Percentiles rank a stretch among this genome's conserved stretches.
Evolutionary conservation across 2,113 vertebrate species (phyloP).

Genomic region (Anguilla rostrata): DNA sequence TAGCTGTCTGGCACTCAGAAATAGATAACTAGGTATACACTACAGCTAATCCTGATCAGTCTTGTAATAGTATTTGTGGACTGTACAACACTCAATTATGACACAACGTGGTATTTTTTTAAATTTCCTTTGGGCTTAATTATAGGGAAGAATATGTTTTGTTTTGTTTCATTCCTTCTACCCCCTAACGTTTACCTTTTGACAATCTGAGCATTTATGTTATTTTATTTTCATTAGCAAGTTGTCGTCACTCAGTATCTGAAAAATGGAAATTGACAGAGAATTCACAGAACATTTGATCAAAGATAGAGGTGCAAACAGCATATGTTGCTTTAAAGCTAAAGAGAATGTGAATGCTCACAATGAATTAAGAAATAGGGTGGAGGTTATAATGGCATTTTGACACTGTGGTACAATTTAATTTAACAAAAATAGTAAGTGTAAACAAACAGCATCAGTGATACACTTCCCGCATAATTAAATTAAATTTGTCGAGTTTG

Average conservation of each 20-base stretch:
- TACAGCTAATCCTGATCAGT: constrained; percentile 79
- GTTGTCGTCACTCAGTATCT: constrained; percentile 24
- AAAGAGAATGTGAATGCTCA: constrained; percentile 70
- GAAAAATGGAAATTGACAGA: constrained; percentile 62
- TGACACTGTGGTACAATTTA: not conserved
- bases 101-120: constrained; percentile 77
- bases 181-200: constrained; percentile 41
- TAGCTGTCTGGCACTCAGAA: constrained; percentile 76
- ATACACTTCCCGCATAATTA: not conserved
- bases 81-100: constrained; percentile 77
- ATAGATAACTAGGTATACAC: constrained; percentile 83
- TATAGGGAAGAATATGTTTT: constrained; percentile 70
- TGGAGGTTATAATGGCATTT: not conserved
- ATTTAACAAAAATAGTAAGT: not conserved
- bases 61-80: constrained; percentile 82
- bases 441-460: constrained; percentile 2
- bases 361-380: constrained; percentile 49
- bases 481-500: not conserved
- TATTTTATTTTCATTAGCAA: constrained; percentile 33
- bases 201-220: constrained; percentile 48
- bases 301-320: constrained; percentile 68
- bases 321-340: constrained; percentile 68
- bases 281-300: constrained; percentile 60
- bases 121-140: constrained; percentile 75
- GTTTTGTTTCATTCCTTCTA: constrained; percentile 48